Conservation (phyloP, 2,888 invertebrate genomes). For the Sarcophaga carnaria region DNA sequence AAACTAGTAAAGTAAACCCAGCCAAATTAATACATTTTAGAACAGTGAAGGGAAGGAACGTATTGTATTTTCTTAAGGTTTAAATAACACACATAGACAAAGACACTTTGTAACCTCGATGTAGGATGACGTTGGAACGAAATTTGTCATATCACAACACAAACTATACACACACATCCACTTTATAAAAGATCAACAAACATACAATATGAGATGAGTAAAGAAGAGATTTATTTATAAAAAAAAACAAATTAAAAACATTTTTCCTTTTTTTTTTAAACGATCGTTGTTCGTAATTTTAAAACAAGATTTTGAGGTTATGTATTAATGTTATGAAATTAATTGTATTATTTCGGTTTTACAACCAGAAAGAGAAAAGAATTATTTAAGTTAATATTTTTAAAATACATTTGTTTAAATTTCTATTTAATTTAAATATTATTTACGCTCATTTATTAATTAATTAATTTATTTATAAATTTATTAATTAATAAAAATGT, state of each 20-base stretch:
- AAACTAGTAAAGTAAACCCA: conserved; percentile 40
- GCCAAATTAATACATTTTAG: conserved; percentile 69
- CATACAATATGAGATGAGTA: conserved; percentile 11
- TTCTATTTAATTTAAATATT: no score
- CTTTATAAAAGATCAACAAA: conserved; percentile 6
- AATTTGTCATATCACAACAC: conserved; percentile 57
- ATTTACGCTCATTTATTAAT: no score
- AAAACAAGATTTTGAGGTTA: conserved; percentile 43
- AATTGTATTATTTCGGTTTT: no score
- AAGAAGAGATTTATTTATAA: conserved; percentile 4
- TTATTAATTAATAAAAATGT: no score
- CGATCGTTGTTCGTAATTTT: not conserved
- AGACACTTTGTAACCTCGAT: not conserved
- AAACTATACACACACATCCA: conserved; percentile 47
- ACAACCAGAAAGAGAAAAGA: no score
- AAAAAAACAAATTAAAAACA: conserved; percentile 1
- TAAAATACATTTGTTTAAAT: no score
- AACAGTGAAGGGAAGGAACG: conserved; percentile 6
- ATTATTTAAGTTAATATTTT: no score
- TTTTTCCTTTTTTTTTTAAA: no score
- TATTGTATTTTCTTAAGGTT: not conserved
- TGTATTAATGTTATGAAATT: not conserved
- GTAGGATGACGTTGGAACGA: conserved; percentile 24
- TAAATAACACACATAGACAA: conserved; percentile 20
- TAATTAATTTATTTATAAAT: no score